A percentile compares a stretch with the other conserved stretches of the same genome.
phyloP scores from a whole-genome alignment of 2,797 vertebrate species.

The Neopelma chrysocephalum region DNA sequence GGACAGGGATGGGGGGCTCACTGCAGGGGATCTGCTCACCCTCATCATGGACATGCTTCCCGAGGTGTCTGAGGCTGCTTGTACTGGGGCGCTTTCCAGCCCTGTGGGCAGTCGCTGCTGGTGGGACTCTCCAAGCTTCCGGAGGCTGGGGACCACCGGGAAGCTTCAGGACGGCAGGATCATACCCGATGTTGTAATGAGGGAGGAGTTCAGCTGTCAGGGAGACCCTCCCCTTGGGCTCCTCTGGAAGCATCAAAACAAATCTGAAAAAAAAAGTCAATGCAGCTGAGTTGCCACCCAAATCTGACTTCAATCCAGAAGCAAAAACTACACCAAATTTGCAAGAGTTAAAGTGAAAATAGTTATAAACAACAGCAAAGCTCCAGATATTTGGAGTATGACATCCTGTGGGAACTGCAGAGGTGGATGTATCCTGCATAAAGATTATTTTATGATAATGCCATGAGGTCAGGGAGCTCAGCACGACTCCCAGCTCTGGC shows the following conservation, averaged over 20 bases:
- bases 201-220: too few species aligned
- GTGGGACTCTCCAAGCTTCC: neutral
- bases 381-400: neutral
- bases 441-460: neutral
- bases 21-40: neutral
- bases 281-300: neutral
- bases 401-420: neutral
- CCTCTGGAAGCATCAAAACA: neutral
- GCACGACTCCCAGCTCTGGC: neutral
- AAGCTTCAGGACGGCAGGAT: too few species aligned
- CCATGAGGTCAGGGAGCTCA: neutral
- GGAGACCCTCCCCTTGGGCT: neutral
- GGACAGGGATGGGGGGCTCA: neutral
- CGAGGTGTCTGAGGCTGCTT: rapidly evolving
- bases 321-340: neutral
- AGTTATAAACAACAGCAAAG: neutral
- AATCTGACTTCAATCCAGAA: neutral
- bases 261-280: rapidly evolving
- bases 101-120: neutral
- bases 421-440: neutral
- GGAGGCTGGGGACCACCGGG: too few species aligned
- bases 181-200: rapidly evolving
- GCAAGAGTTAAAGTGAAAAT: neutral
- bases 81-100: rapidly evolving
- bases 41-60: rapidly evolving